phyloP scores from a whole-genome alignment of 2,888 invertebrate species.

The Euplexia lucipara region DNA sequence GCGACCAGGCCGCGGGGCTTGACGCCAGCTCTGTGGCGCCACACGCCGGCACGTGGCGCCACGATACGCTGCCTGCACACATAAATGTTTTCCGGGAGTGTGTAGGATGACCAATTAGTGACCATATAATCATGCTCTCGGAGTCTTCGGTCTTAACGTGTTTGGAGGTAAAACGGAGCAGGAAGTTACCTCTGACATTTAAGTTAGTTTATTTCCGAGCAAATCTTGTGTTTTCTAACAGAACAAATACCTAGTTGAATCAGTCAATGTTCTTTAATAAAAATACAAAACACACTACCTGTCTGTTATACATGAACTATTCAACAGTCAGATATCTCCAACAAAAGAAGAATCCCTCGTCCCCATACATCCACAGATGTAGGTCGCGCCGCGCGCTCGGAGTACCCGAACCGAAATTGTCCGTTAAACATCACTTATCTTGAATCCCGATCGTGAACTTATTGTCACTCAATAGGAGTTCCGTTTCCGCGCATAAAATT shows the following conservation, averaged over 20 bases:
- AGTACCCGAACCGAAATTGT: constrained; percentile 18
- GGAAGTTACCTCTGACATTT: too few relatives aligned
- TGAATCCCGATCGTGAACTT: constrained; percentile 49
- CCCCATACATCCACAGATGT: background rate
- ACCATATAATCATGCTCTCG: background rate
- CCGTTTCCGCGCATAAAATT: constrained; percentile 57
- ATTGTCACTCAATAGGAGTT: constrained; percentile 48
- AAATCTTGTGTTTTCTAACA: background rate
- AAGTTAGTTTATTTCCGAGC: background rate
- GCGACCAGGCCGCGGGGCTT: too few relatives aligned
- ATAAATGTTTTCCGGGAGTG: background rate
- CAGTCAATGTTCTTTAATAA: too few relatives aligned
- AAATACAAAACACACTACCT: background rate
- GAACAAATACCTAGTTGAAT: too few relatives aligned
- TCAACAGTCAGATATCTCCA: constrained; percentile 2
- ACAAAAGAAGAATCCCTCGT: background rate
- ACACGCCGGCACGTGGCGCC: too few relatives aligned
- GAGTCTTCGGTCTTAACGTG: background rate
- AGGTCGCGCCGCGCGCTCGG: background rate
- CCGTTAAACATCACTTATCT: constrained; percentile 47
- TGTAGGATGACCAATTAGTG: too few relatives aligned
- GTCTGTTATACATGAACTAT: background rate
- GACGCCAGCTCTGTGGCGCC: too few relatives aligned
- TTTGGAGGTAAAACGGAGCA: too few relatives aligned
- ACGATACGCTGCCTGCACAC: too few relatives aligned